phyloP scores from a whole-genome alignment of 2,797 vertebrate genomes.

The Danio choprae region DNA sequence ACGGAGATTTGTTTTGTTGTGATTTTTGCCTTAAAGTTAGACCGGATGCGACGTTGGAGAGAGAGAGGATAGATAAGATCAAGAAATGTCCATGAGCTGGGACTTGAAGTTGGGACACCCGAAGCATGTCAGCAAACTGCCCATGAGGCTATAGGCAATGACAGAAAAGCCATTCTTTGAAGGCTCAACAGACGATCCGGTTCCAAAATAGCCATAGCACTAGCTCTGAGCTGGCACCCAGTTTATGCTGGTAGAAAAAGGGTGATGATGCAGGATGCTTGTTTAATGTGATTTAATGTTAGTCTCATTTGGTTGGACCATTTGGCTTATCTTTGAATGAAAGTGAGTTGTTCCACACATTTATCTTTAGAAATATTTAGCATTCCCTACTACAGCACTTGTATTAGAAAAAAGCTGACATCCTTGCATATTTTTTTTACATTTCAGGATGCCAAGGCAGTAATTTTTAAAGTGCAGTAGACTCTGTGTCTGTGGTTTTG shows the following conservation, averaged over 20 bases:
- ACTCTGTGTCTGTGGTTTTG: not conserved
- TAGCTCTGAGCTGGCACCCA: too few species aligned
- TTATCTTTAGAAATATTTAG: not conserved
- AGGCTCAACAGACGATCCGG: too few species aligned
- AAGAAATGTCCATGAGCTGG: too few species aligned
- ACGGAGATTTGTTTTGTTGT: too few species aligned
- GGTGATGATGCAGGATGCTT: not conserved
- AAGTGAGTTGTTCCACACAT: not conserved
- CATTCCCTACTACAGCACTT: not conserved
- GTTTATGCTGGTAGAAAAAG: not conserved
- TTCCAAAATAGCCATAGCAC: too few species aligned
- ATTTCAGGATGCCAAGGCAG: slow-evolving; percentile 46
- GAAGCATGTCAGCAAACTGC: too few species aligned
- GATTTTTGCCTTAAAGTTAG: too few species aligned
- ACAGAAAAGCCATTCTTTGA: too few species aligned
- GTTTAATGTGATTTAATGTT: not conserved
- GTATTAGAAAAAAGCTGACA: not conserved
- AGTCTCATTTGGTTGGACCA: not conserved
- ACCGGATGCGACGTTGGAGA: too few species aligned
- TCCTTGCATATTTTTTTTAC: slow-evolving; percentile 27
- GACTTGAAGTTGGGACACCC: too few species aligned
- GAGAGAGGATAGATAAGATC: too few species aligned
- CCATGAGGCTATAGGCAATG: too few species aligned
- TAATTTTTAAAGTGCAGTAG: slow-evolving; percentile 45
- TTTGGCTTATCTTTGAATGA: not conserved